A percentile compares a stretch with the other conserved stretches of the same genome.
Conservation (phyloP, 2,888 invertebrate genomes). For the Rapana venosa region DNA sequence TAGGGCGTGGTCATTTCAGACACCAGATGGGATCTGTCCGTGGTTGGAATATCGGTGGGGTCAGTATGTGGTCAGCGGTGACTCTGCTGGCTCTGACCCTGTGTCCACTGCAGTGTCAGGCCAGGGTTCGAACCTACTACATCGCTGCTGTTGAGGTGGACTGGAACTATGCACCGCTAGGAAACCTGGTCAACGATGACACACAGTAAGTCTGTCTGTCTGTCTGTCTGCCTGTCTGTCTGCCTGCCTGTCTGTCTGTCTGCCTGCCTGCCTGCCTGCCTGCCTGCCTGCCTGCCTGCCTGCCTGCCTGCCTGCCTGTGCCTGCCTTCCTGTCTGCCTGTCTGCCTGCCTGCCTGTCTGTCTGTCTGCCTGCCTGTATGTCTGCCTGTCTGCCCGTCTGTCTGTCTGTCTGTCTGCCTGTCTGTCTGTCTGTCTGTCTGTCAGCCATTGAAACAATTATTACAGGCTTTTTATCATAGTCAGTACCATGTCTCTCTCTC, state of each 20-base stretch:
- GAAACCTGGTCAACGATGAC: slow-evolving; percentile 48
- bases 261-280: not conserved
- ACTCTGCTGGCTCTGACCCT: not conserved
- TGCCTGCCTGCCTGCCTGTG: not conserved
- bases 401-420: too few relatives aligned
- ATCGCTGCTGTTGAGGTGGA: slow-evolving; percentile 41
- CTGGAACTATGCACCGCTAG: slow-evolving; percentile 40
- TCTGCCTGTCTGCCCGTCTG: too few relatives aligned
- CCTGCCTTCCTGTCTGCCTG: not conserved
- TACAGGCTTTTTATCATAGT: too few relatives aligned
- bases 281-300: not conserved
- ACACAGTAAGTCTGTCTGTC: slow-evolving; percentile 38
- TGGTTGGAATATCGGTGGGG: not conserved
- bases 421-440: too few relatives aligned
- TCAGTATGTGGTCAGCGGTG: not conserved
- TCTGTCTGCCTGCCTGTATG: not conserved
- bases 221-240: not conserved
- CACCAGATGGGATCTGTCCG: not conserved
- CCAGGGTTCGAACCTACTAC: slow-evolving; percentile 34
- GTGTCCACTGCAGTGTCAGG: not conserved
- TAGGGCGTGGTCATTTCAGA: too few relatives aligned
- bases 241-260: not conserved
- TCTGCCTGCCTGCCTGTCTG: not conserved
- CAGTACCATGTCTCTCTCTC: too few relatives aligned
- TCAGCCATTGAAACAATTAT: too few relatives aligned